These are phyloP conservation scores for Porites cylindrica DNA, from an alignment of 92 coral and sea anemone genomes.

Conservation along the genomic window DNA sequence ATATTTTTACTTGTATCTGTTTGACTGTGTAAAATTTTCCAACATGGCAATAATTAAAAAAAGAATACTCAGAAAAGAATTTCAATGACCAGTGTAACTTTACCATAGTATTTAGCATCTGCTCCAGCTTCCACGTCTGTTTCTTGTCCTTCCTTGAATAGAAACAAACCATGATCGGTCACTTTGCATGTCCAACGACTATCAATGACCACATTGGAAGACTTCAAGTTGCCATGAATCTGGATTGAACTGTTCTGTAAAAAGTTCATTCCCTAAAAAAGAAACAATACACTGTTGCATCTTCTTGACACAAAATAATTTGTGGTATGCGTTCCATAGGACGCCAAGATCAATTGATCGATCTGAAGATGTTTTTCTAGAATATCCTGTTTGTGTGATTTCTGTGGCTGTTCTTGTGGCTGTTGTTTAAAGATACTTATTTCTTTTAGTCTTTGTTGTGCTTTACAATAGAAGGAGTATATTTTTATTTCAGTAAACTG, in stretches of 20 bases:
- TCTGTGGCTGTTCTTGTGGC: too few species aligned
- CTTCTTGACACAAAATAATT: too few species aligned
- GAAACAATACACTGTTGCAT: background rate
- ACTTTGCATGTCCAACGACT: constrained; percentile 91
- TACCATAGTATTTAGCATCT: constrained; percentile 74
- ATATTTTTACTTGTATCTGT: too few species aligned
- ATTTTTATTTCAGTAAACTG: too few species aligned
- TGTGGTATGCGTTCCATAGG: too few species aligned
- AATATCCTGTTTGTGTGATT: too few species aligned
- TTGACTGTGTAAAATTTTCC: too few species aligned
- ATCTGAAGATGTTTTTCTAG: too few species aligned
- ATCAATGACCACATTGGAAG: constrained; percentile 89
- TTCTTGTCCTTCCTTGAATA: constrained; percentile 81
- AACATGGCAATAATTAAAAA: background rate
- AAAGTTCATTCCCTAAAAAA: constrained; percentile 74
- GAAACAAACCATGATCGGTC: constrained; percentile 77
- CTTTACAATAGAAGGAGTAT: too few species aligned
- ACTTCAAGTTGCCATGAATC: constrained; percentile 84
- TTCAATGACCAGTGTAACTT: background rate
- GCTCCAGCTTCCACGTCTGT: constrained; percentile 80
- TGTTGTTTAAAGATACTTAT: too few species aligned
- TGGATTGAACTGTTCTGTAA: constrained; percentile 69
- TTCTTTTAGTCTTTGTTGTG: too few species aligned
- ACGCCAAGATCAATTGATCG: too few species aligned
- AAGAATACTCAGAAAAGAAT: background rate